Percentiles rank a stretch among this genome's conserved stretches.
Conservation (phyloP, 2,888 invertebrate species). For the Hirtodrosophila duncani region DNA sequence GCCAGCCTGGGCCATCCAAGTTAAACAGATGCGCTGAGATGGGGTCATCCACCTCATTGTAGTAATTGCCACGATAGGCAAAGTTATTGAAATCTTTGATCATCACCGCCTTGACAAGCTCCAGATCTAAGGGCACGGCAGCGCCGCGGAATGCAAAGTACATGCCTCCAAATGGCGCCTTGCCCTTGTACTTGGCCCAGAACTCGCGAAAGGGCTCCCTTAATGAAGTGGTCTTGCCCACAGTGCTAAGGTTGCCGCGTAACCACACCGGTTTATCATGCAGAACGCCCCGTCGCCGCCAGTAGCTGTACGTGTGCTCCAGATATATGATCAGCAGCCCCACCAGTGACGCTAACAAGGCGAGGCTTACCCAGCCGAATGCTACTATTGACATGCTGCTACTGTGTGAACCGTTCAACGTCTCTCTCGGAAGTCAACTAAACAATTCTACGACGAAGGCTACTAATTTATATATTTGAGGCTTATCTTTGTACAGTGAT, state of each 20-base stretch:
- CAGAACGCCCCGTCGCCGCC: constrained; percentile 55
- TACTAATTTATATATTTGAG: too few species aligned
- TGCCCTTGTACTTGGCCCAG: constrained; percentile 62
- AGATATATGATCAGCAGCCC: constrained; percentile 19
- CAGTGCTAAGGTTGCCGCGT: constrained; percentile 51
- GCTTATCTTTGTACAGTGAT: too few species aligned
- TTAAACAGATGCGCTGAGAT: constrained; percentile 75
- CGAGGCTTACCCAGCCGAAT: too few species aligned
- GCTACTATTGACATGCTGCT: too few species aligned
- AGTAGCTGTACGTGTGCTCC: constrained; percentile 46
- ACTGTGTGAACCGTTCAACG: too few species aligned
- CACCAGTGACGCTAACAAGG: constrained; percentile 11
- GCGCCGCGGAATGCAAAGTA: constrained; percentile 60
- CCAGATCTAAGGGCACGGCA: constrained; percentile 65
- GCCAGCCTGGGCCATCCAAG: constrained; percentile 79
- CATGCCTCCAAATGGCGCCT: constrained; percentile 60
- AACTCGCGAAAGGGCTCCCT: constrained; percentile 50
- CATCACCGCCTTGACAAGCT: constrained; percentile 74
- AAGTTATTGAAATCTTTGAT: constrained; percentile 77
- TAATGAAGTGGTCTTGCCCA: constrained; percentile 50
- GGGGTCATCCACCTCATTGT: constrained; percentile 75
- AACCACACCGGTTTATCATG: constrained; percentile 53
- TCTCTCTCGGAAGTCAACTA: too few species aligned
- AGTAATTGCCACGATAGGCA: constrained; percentile 72
- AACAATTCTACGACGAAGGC: too few species aligned